Base-by-base conservation (phyloP, 1,140 invertebrate genomes). In the Lepidurus apus region DNA sequence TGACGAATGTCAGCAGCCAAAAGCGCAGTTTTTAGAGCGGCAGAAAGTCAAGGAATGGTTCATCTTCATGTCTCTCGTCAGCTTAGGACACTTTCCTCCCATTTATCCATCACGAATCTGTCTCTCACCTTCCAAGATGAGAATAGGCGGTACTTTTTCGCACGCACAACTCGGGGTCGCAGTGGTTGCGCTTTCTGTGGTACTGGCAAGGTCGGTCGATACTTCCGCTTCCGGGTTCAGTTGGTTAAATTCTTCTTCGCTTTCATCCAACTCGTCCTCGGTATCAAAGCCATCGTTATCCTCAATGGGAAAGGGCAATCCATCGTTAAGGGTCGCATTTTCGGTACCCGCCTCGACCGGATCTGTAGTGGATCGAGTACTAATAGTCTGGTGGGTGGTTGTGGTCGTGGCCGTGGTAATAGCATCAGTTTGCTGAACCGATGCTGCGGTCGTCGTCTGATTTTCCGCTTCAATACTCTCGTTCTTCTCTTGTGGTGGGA, bases 51-150 rank as follows among this genome's bases (percentile, higher is more conserved):
- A n/a, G 24, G 11, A 44, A 43, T 24, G 43, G 43, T 75, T 75
- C 43, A 75, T 24, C 17, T 7, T 6, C 17, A 75, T 24, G 42
- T 75, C 17, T 75, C 4, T 24, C 24, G 65, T 65, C 17, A 65
- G 53, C 53, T 65, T 73, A n/a, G 65, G n/a, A 73, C n/a, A 73
- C 24, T 75, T 75, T 10, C 74, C 11, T 24, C 74, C 11, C 43
- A 6, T 7, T 17, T n/a, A 13, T 11, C 24, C 7, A 17, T 75
- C 43, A 75, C 74, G 43, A 75, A 73, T 82, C 81, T 83, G 73
- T 82, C 81, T 83, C 88, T 91, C 90, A 92, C 91, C 91, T 92
- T 92, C 91, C 79, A 92, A 85, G 82, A 92, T 91, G 80, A 92
- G 88, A 85, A 92, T 91, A 81, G 87, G 88, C 80, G 91, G 91